Evolutionary conservation across 2,888 invertebrate genomes (phyloP), one percentile per base, ranked within the genome.

Genomic region (Baccha elongata): DNA sequence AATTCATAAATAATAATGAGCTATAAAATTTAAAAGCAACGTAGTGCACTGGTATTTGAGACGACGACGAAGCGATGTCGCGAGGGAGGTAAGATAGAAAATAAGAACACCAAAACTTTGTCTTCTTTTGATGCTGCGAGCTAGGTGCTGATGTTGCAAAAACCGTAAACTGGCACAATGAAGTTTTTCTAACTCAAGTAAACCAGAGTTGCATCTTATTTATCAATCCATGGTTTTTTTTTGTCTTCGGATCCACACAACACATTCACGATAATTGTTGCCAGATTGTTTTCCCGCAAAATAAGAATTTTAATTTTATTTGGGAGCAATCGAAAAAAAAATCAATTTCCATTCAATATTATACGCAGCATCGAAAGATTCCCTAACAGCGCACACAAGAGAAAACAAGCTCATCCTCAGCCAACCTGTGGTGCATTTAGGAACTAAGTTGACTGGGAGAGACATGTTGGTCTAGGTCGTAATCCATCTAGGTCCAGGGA

Each of bases 1-100:
- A 79, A 84, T 84, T 84, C 78, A 84, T 84, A 84, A 84, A 84
- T 84, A 84, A 84, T 84, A 84, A 84, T 84, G 84, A 84, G 84
- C 64, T 53, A 84, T 84, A 69, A 84, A 84, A 84, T 79, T 74
- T 79, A 69, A 60, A 84, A 69, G 69, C 53, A 78, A 42, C 53
- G 13, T n/a, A 50, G 40, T 50, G 21, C 50, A 26, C 3, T 60
- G 42, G 21, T 19, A 35, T 13, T 13, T 32, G 17, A 0, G 11
- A 19, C 10, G 19, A 6, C 2, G 32, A 0, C 5, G 19, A 1
- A 4, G 21, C 11, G 21, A 5, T 21, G 46, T 11, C 46, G 29
- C 29, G 15, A 1, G 21, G 37, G 10, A 1, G 29, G 37, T 15
- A 4, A 10, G 35, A 7, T 15, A 62, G 11, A 29, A 64, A 64